Percentiles rank a stretch among this genome's conserved stretches.
Evolutionary conservation across 2,113 vertebrate genomes (phyloP).

Genomic region (Chlorocebus sabaeus): DNA sequence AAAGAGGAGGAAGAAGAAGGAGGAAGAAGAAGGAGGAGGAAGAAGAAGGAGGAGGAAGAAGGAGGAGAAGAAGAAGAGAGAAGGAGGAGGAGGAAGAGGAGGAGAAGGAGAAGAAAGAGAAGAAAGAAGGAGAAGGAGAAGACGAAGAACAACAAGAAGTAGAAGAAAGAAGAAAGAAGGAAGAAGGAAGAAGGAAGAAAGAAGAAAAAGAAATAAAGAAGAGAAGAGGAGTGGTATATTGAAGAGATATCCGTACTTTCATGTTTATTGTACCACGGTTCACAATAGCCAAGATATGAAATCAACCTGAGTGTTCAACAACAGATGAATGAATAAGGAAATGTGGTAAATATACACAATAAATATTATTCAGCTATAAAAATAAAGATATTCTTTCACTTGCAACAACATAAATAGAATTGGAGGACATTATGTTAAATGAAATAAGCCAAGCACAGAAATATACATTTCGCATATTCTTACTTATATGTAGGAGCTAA

Average conservation of each 20-base stretch:
- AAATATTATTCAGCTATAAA: neutral
- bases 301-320: neutral
- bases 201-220: too few species aligned
- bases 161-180: too few species aligned
- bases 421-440: neutral
- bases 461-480: neutral
- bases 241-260: neutral
- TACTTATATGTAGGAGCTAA: neutral
- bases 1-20: too few species aligned
- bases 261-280: neutral
- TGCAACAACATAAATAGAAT: neutral
- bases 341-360: neutral
- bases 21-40: too few species aligned
- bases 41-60: too few species aligned
- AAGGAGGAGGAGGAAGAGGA: too few species aligned
- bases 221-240: neutral
- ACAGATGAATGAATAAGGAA: neutral
- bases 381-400: neutral
- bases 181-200: too few species aligned
- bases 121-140: too few species aligned
- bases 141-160: too few species aligned
- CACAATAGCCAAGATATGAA: neutral
- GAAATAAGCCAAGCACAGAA: neutral
- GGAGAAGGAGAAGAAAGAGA: rapidly evolving
- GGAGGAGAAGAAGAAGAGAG: too few species aligned